Evolutionary conservation across 2,888 invertebrate genomes (phyloP).

Genomic region (Pardosa pseudoannulata): DNA sequence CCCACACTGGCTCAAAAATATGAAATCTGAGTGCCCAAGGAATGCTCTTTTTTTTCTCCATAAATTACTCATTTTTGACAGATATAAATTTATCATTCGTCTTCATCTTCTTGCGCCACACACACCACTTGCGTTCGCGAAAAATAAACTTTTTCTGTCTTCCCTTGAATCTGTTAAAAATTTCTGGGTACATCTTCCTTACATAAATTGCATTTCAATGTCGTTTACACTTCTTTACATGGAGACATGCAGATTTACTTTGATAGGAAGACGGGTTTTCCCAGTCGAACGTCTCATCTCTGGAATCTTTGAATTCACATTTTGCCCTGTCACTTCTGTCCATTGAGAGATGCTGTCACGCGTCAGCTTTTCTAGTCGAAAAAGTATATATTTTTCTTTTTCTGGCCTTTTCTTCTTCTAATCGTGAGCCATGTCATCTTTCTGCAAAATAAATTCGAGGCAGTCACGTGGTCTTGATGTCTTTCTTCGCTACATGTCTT

Average conservation of each 20-base stretch:
- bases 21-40: too few species aligned
- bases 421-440: neutral
- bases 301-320: constrained; percentile 5
- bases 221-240: constrained; percentile 2
- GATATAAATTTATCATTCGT: neutral
- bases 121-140: neutral
- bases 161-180: neutral
- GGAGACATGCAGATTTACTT: constrained; percentile 7
- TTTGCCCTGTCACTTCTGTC: neutral
- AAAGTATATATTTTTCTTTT: too few species aligned
- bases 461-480: constrained; percentile 2
- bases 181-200: constrained; percentile 8
- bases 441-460: neutral
- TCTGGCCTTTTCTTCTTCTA: neutral
- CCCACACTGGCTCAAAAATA: too few species aligned
- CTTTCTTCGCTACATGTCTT: neutral
- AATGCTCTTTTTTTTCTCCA: too few species aligned
- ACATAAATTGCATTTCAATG: constrained; percentile 14
- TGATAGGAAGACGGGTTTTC: constrained; percentile 3
- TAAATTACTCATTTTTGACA: too few species aligned
- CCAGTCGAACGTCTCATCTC: neutral
- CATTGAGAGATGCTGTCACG: constrained; percentile 6
- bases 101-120: neutral
- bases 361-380: neutral
- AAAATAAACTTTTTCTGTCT: too few species aligned